Evolutionary conservation across 2,113 vertebrate genomes (phyloP).

Genomic region (Chamaea fasciata): DNA sequence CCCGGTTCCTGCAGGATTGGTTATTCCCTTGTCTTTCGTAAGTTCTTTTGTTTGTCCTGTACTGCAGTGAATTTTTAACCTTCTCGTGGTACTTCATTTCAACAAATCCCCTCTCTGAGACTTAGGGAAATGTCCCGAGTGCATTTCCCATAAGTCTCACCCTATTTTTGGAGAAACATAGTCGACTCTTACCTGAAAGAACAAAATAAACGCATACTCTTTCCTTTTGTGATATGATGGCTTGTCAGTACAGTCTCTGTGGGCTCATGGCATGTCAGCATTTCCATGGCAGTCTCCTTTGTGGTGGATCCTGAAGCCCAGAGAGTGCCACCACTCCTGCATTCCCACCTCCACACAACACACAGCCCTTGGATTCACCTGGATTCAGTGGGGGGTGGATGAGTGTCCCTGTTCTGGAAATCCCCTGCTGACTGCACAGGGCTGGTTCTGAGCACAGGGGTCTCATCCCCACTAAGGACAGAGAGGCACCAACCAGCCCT

Average conservation of each 20-base stretch:
- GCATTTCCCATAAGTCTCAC: neutral
- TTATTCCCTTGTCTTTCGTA: neutral
- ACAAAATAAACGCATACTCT: neutral
- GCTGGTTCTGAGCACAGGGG: neutral
- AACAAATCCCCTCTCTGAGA: neutral
- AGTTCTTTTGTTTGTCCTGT: neutral
- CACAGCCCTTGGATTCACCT: neutral
- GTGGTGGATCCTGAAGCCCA: neutral
- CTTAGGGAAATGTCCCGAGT: neutral
- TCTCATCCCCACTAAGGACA: fast-evolving
- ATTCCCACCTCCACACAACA: neutral
- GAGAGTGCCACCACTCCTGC: neutral
- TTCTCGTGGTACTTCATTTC: neutral
- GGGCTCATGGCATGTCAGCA: neutral
- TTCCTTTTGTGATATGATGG: fast-evolving
- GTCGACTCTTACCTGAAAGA: neutral
- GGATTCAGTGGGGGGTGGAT: neutral
- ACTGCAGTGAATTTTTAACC: neutral
- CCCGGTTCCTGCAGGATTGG: neutral
- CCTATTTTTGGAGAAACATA: neutral
- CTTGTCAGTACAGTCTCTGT: neutral
- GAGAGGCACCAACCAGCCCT: neutral
- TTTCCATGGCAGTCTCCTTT: neutral
- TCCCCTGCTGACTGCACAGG: neutral
- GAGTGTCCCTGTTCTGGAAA: neutral